Evolutionary conservation across 1,140 invertebrate genomes (phyloP).

Genomic region (Glossosoma conforme): DNA sequence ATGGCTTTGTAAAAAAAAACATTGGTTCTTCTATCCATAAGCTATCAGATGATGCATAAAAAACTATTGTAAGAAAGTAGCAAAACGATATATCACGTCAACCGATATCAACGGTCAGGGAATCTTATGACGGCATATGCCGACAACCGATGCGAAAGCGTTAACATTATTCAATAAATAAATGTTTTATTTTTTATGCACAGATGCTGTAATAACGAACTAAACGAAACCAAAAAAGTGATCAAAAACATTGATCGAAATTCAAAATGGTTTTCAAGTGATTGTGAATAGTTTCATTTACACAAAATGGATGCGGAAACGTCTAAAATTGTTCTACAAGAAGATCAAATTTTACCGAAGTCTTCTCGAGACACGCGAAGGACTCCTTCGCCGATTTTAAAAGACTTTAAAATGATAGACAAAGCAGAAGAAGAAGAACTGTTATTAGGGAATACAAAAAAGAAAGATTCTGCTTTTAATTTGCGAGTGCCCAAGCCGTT

Average conservation of each 20-base stretch:
- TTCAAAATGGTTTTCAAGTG: too few relatives aligned
- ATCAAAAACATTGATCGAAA: not conserved
- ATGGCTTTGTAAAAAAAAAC: too few relatives aligned
- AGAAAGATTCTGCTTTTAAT: slow-evolving; percentile 7
- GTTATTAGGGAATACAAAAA: not conserved
- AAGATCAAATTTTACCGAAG: not conserved
- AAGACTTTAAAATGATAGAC: not conserved
- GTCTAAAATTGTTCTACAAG: not conserved
- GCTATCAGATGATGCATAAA: not conserved
- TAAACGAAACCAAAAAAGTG: not conserved
- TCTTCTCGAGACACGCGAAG: not conserved
- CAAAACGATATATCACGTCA: not conserved
- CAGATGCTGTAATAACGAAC: not conserved
- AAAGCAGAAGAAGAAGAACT: not conserved
- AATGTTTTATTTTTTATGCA: not conserved
- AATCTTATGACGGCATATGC: not conserved
- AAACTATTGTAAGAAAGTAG: not conserved
- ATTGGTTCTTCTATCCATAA: not conserved
- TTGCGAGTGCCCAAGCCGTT: slow-evolving; percentile 25
- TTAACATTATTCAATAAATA: not conserved
- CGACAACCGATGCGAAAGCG: not conserved
- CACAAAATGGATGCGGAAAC: slow-evolving; percentile 5
- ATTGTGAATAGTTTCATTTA: too few relatives aligned
- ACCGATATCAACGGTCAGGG: not conserved
- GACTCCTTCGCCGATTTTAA: not conserved